Conservation (phyloP, 1,140 invertebrate genomes). For the Stenopsyche tienmushanensis region DNA sequence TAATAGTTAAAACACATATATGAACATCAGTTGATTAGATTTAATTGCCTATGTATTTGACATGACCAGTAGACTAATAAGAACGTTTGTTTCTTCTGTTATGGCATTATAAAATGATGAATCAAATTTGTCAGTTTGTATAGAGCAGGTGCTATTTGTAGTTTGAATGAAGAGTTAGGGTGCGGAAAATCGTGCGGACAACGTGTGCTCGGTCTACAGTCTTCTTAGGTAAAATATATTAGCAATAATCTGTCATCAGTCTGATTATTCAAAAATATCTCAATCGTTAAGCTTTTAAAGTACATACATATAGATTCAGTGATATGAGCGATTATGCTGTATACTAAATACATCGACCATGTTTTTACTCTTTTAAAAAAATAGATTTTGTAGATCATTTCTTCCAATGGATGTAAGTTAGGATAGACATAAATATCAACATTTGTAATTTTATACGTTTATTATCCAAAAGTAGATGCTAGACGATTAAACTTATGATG, state of each 20-base stretch:
- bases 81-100: slow-evolving; percentile 21
- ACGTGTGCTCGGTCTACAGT: slow-evolving; percentile 14
- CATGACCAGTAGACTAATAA: slow-evolving; percentile 23
- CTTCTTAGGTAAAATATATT: slow-evolving; percentile 26
- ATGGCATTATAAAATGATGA: slow-evolving; percentile 32
- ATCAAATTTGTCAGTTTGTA: slow-evolving; percentile 40
- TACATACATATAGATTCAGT: slow-evolving; percentile 2
- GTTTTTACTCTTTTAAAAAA: slow-evolving; percentile 38
- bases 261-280: slow-evolving; percentile 26
- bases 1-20: slow-evolving; percentile 23
- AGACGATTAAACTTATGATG: slow-evolving; percentile 38
- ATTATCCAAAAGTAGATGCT: slow-evolving; percentile 41
- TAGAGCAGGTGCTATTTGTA: slow-evolving; percentile 41
- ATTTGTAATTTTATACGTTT: slow-evolving; percentile 43
- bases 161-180: slow-evolving; percentile 14
- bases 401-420: slow-evolving; percentile 41
- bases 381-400: slow-evolving; percentile 31
- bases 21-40: slow-evolving; percentile 28
- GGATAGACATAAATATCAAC: slow-evolving; percentile 41
- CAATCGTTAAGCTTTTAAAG: slow-evolving; percentile 22
- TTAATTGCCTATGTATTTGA: slow-evolving; percentile 34
- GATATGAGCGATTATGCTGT: slow-evolving; percentile 2
- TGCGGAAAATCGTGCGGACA: slow-evolving; percentile 14
- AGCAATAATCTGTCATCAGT: slow-evolving; percentile 28
- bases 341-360: slow-evolving; percentile 33